phyloP scores from a whole-genome alignment of 2,113 vertebrate species.

The Glareola pratincola region DNA sequence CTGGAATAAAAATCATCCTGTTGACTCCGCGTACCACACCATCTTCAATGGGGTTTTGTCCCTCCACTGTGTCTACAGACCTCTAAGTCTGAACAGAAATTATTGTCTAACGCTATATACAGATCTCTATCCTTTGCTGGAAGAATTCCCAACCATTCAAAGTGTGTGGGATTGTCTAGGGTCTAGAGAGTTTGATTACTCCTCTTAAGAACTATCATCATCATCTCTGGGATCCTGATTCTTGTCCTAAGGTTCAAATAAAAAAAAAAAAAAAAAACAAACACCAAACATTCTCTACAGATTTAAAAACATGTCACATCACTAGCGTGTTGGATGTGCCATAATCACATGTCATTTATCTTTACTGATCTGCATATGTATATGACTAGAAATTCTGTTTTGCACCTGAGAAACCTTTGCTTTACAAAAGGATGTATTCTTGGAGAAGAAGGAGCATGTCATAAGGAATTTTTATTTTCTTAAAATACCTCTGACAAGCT shows the following conservation, averaged over 20 bases:
- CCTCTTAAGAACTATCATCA: background rate
- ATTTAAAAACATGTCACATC: too few relatives aligned
- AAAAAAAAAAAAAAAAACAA: background rate
- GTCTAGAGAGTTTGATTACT: fast-evolving
- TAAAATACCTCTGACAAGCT: background rate
- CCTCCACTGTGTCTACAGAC: background rate
- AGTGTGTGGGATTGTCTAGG: background rate
- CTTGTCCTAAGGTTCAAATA: background rate
- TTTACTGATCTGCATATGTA: background rate
- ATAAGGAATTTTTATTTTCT: background rate
- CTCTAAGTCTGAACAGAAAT: background rate
- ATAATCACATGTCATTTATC: background rate
- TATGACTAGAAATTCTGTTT: background rate
- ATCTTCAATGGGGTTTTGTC: background rate
- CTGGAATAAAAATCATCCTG: background rate
- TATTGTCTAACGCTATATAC: background rate
- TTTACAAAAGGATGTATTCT: background rate
- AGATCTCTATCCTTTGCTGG: background rate
- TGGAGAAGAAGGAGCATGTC: background rate
- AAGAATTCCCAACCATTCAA: background rate
- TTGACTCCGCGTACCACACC: background rate
- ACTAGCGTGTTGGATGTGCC: too few relatives aligned
- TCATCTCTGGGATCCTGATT: background rate
- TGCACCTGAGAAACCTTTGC: background rate
- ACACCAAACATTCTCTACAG: too few relatives aligned